Conservation (phyloP, 2,113 vertebrate genomes). For the Oryzias woworae region DNA sequence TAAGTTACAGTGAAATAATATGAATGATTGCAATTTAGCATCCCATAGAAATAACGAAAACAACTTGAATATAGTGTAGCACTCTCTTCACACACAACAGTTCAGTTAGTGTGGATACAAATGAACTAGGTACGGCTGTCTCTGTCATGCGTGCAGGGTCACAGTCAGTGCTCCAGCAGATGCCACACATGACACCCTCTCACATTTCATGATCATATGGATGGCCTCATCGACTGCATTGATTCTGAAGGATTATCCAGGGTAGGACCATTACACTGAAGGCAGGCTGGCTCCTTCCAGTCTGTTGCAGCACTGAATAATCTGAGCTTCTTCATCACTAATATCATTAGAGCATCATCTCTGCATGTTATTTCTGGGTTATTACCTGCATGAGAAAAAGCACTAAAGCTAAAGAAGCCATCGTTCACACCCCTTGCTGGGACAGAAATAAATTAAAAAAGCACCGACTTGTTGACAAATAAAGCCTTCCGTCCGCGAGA, state of each 20-base stretch:
- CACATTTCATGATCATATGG: slow-evolving; percentile 69
- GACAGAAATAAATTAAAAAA: slow-evolving; percentile 4
- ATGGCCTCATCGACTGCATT: slow-evolving; percentile 68
- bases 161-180: slow-evolving; percentile 53
- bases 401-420: slow-evolving; percentile 55
- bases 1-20: too few species aligned
- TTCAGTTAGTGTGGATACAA: too few species aligned
- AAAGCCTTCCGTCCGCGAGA: slow-evolving; percentile 42
- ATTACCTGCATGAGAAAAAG: slow-evolving; percentile 71
- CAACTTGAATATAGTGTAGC: too few species aligned
- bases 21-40: too few species aligned
- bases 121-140: slow-evolving; percentile 17
- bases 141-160: slow-evolving; percentile 27
- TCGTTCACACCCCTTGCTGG: slow-evolving; percentile 61
- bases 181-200: slow-evolving; percentile 65
- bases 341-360: slow-evolving; percentile 74
- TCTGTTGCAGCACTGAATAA: slow-evolving; percentile 64
- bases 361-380: slow-evolving; percentile 76
- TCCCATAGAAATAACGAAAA: too few species aligned
- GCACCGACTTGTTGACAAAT: slow-evolving; percentile 65
- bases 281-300: slow-evolving; percentile 63
- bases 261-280: slow-evolving; percentile 58
- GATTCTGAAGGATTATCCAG: slow-evolving; percentile 68
- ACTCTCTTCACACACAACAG: too few species aligned
- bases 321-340: slow-evolving; percentile 73